Evolutionary conservation across 2,888 invertebrate genomes (phyloP).

Genomic region (Agriopis marginaria): DNA sequence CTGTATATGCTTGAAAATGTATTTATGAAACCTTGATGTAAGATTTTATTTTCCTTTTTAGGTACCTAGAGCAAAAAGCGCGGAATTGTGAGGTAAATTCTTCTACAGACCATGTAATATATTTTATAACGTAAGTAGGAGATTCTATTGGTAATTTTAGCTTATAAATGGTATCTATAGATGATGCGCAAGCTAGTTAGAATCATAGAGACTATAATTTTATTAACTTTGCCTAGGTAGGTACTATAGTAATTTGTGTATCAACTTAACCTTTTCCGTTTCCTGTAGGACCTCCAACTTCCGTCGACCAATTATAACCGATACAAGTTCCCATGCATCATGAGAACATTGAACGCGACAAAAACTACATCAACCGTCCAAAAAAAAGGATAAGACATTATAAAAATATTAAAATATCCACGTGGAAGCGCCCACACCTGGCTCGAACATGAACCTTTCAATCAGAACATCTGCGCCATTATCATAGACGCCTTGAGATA

Average conservation of each 20-base stretch:
- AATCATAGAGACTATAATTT: no score
- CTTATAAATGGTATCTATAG: no score
- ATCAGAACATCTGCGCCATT: slow-evolving; percentile 71
- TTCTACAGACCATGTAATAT: no score
- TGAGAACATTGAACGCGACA: slow-evolving; percentile 36
- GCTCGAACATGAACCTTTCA: slow-evolving; percentile 59
- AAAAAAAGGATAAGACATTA: slow-evolving; percentile 50
- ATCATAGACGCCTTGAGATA: slow-evolving; percentile 72
- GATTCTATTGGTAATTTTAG: no score
- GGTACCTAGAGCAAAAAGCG: no score
- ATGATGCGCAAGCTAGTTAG: no score
- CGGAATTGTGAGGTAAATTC: no score
- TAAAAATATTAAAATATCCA: slow-evolving; percentile 58
- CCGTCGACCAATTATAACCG: slow-evolving; percentile 30
- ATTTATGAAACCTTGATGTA: no score
- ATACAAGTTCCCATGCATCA: slow-evolving; percentile 29
- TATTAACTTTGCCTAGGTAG: no score
- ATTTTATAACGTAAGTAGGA: no score
- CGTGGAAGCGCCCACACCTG: slow-evolving; percentile 75
- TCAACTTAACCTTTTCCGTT: slow-evolving; percentile 17
- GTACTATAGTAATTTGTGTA: neutral
- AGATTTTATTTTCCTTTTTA: no score
- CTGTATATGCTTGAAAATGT: no score
- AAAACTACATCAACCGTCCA: slow-evolving; percentile 32
- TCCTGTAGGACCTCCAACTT: slow-evolving; percentile 14